Evolutionary conservation across 2,797 vertebrate species (phyloP).

Genomic region (Danionella dracula): DNA sequence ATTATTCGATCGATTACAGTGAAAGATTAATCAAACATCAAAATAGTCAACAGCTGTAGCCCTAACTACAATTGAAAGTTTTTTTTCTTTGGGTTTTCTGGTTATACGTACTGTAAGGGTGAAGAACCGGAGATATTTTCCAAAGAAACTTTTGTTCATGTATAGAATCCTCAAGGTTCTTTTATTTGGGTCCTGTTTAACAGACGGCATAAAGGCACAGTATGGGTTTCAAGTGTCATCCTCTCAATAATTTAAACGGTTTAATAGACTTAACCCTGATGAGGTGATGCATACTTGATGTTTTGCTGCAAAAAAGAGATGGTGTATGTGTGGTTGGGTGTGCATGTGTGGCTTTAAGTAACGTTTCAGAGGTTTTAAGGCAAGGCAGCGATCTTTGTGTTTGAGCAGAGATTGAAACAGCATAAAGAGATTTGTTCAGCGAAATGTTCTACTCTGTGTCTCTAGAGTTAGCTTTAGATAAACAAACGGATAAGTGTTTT

Average conservation of each 20-base stretch:
- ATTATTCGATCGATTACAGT: too few species aligned
- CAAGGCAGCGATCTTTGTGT: neutral
- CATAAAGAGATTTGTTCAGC: neutral
- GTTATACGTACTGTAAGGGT: too few species aligned
- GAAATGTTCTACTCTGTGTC: too few species aligned
- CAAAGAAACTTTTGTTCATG: too few species aligned
- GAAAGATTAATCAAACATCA: too few species aligned
- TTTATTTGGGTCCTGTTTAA: neutral
- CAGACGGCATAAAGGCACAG: neutral
- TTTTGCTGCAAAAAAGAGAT: neutral
- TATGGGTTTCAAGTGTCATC: constrained; percentile 18
- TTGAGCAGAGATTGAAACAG: neutral
- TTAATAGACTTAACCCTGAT: constrained; percentile 23
- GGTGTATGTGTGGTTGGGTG: neutral
- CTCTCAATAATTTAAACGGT: constrained; percentile 35
- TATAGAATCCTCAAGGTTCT: neutral
- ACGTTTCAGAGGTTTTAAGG: too few species aligned
- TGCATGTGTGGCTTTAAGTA: too few species aligned
- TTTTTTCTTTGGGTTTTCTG: too few species aligned
- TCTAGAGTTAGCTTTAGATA: neutral
- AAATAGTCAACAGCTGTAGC: too few species aligned
- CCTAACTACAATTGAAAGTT: too few species aligned
- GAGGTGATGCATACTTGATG: constrained; percentile 19
- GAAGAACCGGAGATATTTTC: too few species aligned
- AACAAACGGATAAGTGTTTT: neutral